phyloP scores from a whole-genome alignment of 1,140 invertebrate species.

The Drosophila ironensis region DNA sequence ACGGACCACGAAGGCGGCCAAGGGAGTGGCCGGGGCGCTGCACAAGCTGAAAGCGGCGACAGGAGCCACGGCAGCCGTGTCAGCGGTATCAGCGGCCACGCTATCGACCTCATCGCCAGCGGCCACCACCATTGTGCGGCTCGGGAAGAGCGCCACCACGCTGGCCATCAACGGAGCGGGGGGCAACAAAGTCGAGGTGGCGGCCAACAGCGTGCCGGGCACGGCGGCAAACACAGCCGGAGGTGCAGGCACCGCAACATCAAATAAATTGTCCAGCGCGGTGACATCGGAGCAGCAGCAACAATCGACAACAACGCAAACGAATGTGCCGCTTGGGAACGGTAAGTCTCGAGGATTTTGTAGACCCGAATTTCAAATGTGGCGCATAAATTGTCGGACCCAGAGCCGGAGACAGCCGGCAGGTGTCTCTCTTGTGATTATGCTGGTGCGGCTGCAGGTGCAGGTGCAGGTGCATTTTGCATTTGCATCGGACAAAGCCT shows the following conservation, averaged over 20 bases:
- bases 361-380: slow-evolving; percentile 52
- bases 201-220: slow-evolving; percentile 26
- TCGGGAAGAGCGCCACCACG: slow-evolving; percentile 62
- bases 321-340: slow-evolving; percentile 81
- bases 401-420: neutral
- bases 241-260: slow-evolving; percentile 29
- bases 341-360: slow-evolving; percentile 68
- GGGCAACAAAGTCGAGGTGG: slow-evolving; percentile 6
- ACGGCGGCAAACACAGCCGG: slow-evolving; percentile 28
- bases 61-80: neutral
- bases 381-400: slow-evolving; percentile 62
- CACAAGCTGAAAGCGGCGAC: slow-evolving; percentile 59
- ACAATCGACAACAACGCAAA: slow-evolving; percentile 50
- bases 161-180: slow-evolving; percentile 46
- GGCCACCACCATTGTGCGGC: slow-evolving; percentile 56
- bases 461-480: slow-evolving; percentile 38
- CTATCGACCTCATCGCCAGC: slow-evolving; percentile 35
- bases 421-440: too few relatives aligned
- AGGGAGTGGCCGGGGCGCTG: slow-evolving; percentile 53
- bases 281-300: slow-evolving; percentile 53
- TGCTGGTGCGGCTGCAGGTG: slow-evolving; percentile 7
- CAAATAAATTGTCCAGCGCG: slow-evolving; percentile 69
- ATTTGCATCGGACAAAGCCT: slow-evolving; percentile 26
- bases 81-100: slow-evolving; percentile 14
- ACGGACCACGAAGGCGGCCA: slow-evolving; percentile 53